These are phyloP conservation scores for Agrotis puta DNA, from an alignment of 2,888 invertebrate species.

Conservation along the genomic window DNA sequence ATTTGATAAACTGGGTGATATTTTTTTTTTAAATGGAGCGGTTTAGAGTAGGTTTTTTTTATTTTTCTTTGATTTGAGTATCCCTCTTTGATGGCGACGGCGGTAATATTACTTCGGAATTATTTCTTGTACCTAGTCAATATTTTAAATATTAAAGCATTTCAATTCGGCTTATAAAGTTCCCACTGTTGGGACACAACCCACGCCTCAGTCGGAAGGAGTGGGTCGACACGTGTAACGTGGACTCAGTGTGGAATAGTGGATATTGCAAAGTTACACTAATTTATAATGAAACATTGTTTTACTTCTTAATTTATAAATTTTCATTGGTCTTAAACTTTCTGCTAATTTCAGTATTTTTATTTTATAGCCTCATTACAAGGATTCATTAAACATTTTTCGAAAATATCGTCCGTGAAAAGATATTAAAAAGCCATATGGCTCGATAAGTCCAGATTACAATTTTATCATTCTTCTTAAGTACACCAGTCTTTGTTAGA, in stretches of 20 bases:
- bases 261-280: background rate
- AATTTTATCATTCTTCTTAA: constrained; percentile 12
- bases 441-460: constrained; percentile 18
- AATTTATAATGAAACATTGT: no score
- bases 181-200: background rate
- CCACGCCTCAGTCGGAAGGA: background rate
- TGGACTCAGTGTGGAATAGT: background rate
- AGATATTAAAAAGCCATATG: constrained; percentile 17
- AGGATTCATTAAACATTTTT: background rate
- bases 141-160: no score
- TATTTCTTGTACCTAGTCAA: no score
- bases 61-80: no score
- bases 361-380: constrained; percentile 16
- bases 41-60: background rate
- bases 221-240: background rate
- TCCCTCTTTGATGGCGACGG: no score
- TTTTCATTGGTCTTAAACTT: background rate
- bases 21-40: background rate
- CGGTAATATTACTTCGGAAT: no score
- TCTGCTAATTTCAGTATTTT: background rate
- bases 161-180: background rate
- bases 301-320: no score
- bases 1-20: background rate
- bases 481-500: constrained; percentile 2
- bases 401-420: background rate